Evolutionary conservation across 2,888 invertebrate species (phyloP), one percentile per base, ranked within the genome.

Genomic region (Zaprionus bogoriensis): DNA sequence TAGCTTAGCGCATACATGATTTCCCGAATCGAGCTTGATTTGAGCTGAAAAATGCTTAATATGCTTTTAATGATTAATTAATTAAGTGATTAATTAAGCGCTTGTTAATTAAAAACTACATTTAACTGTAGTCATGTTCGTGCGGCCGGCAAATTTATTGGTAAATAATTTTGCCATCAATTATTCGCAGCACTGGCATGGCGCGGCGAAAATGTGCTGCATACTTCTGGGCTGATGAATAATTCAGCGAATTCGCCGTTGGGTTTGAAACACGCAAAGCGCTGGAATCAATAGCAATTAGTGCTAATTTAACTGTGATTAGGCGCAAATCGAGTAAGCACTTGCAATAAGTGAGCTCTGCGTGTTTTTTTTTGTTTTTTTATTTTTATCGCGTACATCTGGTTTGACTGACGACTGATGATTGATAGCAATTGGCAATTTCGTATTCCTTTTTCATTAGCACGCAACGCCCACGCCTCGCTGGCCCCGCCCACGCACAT

Each of bases 191-290:
- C n/a, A 25, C 48, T 36, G 5, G 10, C 1, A 41, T 4, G 17
- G 3, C n/a, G 5, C 10, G n/a, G 42, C 17, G 17, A 27, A n/a
- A n/a, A 22, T 46, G 2, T 47, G 39, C 17, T 51, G 71, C 59
- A 64, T 52, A 68, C 73, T 60, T 59, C 59, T 12, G 28, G 59
- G 73, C 30, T 23, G 6, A 20, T 14, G 6, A 19, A 12, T 23
- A 54, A 57, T 48, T 14, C 0, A 28, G 17, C 9, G 32, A 52
- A 17, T 2, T 36, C 25, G n/a, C 1, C 2, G 17, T 17, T 46
- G 17, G 10, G 53, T 51, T 42, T 25, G 23, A 54, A 60, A 12
- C 51, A 50, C 52, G 39, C 60, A 48, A 55, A 46, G 54, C 39
- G 32, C 25, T 12, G 38, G 1, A 5, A 62, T 61, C 62, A 25